phyloP scores from a whole-genome alignment of 2,113 vertebrate species.

The Jacana jacana region DNA sequence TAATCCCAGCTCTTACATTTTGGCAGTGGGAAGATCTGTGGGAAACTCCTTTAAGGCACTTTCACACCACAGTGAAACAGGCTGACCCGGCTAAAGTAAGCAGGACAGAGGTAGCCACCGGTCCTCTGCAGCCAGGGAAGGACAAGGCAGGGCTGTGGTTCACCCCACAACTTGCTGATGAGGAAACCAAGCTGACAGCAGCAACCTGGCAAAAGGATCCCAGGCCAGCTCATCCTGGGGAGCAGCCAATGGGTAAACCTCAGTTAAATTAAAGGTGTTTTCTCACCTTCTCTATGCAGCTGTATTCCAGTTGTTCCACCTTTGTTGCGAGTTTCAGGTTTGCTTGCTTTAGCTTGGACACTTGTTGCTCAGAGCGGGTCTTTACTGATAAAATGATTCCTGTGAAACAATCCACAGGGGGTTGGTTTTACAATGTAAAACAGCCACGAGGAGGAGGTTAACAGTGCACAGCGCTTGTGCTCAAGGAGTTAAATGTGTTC shows the following conservation, averaged over 20 bases:
- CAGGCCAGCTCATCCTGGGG: background rate
- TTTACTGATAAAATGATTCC: conserved; percentile 92
- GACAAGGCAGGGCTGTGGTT: background rate
- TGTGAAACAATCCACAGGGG: conserved; percentile 59
- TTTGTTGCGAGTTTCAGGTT: conserved; percentile 83
- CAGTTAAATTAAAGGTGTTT: background rate
- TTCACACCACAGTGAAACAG: background rate
- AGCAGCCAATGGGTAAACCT: background rate
- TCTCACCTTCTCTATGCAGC: conserved; percentile 82
- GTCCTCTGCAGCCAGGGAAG: background rate
- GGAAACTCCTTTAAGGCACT: background rate
- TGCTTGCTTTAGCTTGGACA: conserved; percentile 85
- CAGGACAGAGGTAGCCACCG: background rate
- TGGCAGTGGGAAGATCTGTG: background rate
- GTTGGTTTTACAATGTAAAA: background rate
- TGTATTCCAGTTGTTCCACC: conserved; percentile 84
- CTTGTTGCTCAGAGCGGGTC: conserved; percentile 82
- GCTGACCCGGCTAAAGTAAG: background rate
- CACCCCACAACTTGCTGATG: background rate
- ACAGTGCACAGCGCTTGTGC: background rate
- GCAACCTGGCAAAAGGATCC: background rate
- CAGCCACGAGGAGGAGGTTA: background rate
- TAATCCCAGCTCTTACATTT: background rate
- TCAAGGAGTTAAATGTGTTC: background rate
- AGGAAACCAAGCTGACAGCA: background rate